Percentiles rank a stretch among this genome's conserved stretches.
Evolutionary conservation across 1,140 invertebrate species (phyloP).

Genomic region (Riptortus pedestris): DNA sequence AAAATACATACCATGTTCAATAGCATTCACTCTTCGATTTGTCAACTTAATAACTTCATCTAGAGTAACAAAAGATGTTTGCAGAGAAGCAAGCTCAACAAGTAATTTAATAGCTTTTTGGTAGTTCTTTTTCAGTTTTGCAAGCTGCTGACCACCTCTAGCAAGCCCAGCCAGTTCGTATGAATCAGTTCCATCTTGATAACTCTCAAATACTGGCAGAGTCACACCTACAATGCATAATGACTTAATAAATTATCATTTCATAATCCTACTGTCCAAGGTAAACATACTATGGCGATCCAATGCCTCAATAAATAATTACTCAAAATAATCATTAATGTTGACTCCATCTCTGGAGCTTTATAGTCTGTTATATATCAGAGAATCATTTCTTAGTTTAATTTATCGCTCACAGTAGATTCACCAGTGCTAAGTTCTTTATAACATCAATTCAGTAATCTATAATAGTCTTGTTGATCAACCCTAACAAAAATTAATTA

Average conservation of each 20-base stretch:
- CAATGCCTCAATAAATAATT: too few relatives aligned
- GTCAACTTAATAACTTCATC: conserved; percentile 97
- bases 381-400: too few relatives aligned
- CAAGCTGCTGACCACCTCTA: conserved; percentile 85
- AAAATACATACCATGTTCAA: conserved; percentile 94
- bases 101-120: conserved; percentile 82
- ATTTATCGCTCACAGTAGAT: too few relatives aligned
- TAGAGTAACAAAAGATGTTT: conserved; percentile 92
- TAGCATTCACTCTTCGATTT: conserved; percentile 97
- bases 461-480: too few relatives aligned
- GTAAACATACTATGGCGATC: too few relatives aligned
- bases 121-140: conserved; percentile 93
- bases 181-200: conserved; percentile 86
- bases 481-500: too few relatives aligned
- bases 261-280: too few relatives aligned
- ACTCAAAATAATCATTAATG: too few relatives aligned
- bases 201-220: conserved; percentile 90
- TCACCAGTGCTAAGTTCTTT: too few relatives aligned
- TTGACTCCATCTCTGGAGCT: too few relatives aligned
- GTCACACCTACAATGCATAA: conserved; percentile 56
- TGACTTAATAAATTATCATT: neutral
- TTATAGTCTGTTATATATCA: too few relatives aligned
- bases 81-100: conserved; percentile 87
- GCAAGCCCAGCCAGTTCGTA: conserved; percentile 89
- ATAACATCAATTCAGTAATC: too few relatives aligned